Evolutionary conservation across 2,113 vertebrate species (phyloP), one percentile per base, ranked within the genome.

Genomic region (Fukomys damarensis): DNA sequence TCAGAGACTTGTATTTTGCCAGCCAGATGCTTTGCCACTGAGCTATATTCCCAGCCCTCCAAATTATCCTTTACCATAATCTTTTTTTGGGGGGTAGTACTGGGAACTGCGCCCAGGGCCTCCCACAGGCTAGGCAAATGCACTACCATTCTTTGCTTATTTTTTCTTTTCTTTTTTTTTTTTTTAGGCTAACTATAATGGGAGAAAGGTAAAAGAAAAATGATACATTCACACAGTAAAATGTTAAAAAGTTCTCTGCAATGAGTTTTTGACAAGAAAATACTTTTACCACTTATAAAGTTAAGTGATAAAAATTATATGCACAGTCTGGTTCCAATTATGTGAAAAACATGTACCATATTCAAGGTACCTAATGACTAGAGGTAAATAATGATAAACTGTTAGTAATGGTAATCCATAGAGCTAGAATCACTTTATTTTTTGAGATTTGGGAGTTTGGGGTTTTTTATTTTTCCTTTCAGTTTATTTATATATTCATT

Each of bases 241-340:
- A 9, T 54, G 72, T 94, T 74, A 84, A 79, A 89, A 70, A 28
- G 14, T 76, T 49, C 35, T 35, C 77, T 66, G 35, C 28, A 76
- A 68, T 96, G 43, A 94, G 76, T 65, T 97, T 89, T 87, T 80
- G 17, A 94, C 58, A 22, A 96, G 59, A 85, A 81, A 94, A 74
- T 84, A 84, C 35, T 87, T 93, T 93, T 76, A 52, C 65, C 19
- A 83, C 91, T 58, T 41, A 72, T n/a, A 56, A 77, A 93, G 56
- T 89, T 84, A 96, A 87, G 56, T 74, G 30, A 59, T 79, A 56
- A 94, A 89, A 92, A 93, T 35, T 32, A 0, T 20, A 52, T 24
- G 11, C 68, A 6, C 74, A 41, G 10, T 58, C 52, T 89, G 32
- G 49, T 86, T 24, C 35, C 30, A 86, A 54, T 6, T 93, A 58